Conservation (phyloP, 2,888 invertebrate species). For the Chaetoderma sp. region DNA sequence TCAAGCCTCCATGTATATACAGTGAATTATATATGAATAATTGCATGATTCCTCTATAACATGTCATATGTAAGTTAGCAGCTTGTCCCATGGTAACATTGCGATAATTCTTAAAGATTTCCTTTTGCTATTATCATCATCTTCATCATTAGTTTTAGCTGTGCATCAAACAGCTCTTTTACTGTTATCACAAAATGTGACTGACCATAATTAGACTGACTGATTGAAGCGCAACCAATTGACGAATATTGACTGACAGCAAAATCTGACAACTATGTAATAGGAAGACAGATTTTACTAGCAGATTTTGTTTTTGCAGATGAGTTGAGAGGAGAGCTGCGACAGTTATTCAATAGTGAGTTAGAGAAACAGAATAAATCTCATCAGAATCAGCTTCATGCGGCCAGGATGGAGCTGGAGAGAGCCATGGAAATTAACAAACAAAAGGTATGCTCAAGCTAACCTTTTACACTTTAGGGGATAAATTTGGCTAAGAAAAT, state of each 20-base stretch:
- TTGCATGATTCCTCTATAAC: background rate
- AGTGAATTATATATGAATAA: background rate
- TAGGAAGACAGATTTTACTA: too few species aligned
- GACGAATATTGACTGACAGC: background rate
- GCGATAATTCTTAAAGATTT: too few species aligned
- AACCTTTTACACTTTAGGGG: too few species aligned
- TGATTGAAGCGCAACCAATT: background rate
- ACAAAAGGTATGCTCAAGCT: constrained; percentile 66
- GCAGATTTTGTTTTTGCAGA: constrained; percentile 39
- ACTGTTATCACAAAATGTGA: too few species aligned
- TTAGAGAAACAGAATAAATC: constrained; percentile 45
- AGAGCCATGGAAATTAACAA: constrained; percentile 63
- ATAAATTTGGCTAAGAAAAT: too few species aligned
- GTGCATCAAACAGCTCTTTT: too few species aligned
- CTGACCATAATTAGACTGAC: too few species aligned
- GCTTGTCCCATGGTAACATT: too few species aligned
- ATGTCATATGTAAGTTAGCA: too few species aligned
- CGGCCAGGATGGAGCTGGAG: constrained; percentile 66
- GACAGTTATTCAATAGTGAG: constrained; percentile 45
- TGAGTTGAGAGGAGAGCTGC: constrained; percentile 40
- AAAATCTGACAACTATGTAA: too few species aligned
- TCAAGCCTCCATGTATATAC: background rate
- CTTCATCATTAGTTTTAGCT: too few species aligned
- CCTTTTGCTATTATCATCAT: too few species aligned
- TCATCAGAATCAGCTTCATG: constrained; percentile 54